Evolutionary conservation across 2,888 invertebrate genomes (phyloP).

Genomic region (Apodemia hepburni): DNA sequence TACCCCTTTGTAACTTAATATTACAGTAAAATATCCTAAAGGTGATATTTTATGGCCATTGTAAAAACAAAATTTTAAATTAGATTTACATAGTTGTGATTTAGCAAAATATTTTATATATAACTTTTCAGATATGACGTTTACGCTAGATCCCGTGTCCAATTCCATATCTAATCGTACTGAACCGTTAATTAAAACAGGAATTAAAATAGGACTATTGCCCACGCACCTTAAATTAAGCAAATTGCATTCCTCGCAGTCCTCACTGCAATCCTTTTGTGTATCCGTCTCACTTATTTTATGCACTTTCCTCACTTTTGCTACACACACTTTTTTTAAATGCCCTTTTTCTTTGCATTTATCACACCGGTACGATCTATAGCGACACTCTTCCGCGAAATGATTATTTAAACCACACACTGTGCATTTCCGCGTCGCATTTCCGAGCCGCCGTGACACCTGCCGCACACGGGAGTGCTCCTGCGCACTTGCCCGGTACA

Average conservation of each 20-base stretch:
- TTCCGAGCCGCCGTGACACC: background rate
- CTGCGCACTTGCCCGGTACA: too few relatives aligned
- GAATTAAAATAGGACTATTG: slow-evolving; percentile 24
- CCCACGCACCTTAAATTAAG: slow-evolving; percentile 32
- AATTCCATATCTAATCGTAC: slow-evolving; percentile 27
- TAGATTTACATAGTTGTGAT: slow-evolving; percentile 15
- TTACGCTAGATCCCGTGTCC: slow-evolving; percentile 30
- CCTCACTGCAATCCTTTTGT: background rate
- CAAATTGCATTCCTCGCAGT: slow-evolving; percentile 28
- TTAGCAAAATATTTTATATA: too few relatives aligned
- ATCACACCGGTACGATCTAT: slow-evolving; percentile 16
- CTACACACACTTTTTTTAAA: slow-evolving; percentile 31
- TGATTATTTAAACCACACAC: slow-evolving; percentile 3
- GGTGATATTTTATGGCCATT: slow-evolving; percentile 34
- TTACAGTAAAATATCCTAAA: slow-evolving; percentile 25
- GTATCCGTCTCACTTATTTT: background rate
- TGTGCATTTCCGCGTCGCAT: background rate
- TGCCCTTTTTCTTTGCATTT: slow-evolving; percentile 33
- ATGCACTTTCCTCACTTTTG: background rate
- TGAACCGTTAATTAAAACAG: slow-evolving; percentile 20
- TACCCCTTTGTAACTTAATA: slow-evolving; percentile 20
- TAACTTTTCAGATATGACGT: slow-evolving; percentile 22
- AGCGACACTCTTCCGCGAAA: slow-evolving; percentile 14
- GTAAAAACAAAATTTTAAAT: slow-evolving; percentile 33
- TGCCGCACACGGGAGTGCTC: too few relatives aligned